Evolutionary conservation across 2,113 vertebrate species (phyloP), one percentile per base, ranked within the genome.

Genomic region (Notothenia coriiceps): DNA sequence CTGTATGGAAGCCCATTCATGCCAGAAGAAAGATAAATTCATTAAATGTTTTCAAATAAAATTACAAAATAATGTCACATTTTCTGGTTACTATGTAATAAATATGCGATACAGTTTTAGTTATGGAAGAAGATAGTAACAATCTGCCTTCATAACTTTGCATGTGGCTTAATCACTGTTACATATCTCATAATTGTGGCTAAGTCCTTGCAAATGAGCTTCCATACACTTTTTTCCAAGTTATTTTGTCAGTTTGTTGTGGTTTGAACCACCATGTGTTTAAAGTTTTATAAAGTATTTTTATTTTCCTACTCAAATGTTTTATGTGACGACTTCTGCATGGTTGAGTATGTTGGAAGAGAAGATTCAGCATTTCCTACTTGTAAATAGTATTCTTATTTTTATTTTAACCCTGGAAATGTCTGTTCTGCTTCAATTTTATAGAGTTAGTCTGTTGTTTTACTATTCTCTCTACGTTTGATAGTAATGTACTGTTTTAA

Each of bases 401-500:
- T 73, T 80, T 82, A 49, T 52, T 76, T 60, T 64, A 13, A 43
- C 70, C 54, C 46, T 79, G 81, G 74, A 88, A 87, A 87, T 81
- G 63, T 77, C 59, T 84, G 67, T 60, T 70, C 35, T 80, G 70
- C 77, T 81, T 47, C 20, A 66, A 44, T 85, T 85, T 84, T 91
- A 79, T 91, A 91, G 83, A 86, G 86, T 86, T 91, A 89, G 80
- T 80, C 56, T 65, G 57, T 84, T 86, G 87, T 89, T 77, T 70
- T 73, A 63, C 43, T 74, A 59, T 73, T 79, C 86, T 90, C 92
- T 93, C 87, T 93, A 92, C 87, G 90, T 88, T 83, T 82, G 46
- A 43, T 89, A 82, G 83, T 78, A 85, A 83, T 90, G 94, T 95
- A 94, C 94, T 94, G 95, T 95, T 95, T 95, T 95, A 94, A 92